Evolutionary conservation across 2,888 invertebrate species (phyloP), one percentile per base, ranked within the genome.

Genomic region (Nomada goodeniana): DNA sequence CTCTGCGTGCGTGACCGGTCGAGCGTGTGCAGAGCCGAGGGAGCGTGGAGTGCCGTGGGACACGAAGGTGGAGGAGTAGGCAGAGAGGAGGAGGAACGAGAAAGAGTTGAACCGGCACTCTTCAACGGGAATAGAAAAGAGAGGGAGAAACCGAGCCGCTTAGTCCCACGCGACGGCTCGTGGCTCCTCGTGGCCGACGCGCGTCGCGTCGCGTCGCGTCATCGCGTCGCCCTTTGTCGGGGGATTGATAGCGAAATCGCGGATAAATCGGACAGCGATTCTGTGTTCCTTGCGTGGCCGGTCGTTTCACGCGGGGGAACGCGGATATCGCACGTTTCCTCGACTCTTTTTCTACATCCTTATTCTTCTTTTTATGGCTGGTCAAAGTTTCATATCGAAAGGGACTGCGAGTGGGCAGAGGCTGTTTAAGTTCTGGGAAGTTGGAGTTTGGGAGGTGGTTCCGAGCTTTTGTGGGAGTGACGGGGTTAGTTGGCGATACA

Each of bases 131-230:
- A 52, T 60, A 71, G 20, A 36, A 65, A 23, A 63, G 82, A 77
- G 69, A 53, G 50, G 71, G 57, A 47, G 73, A 65, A 29, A 23
- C 18, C 23, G 67, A 82, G 75, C 76, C 52, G 81, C 83, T 86
- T 83, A 89, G 90, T 90, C 90, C 91, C 91, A 91, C 91, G 91
- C 91, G 91, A 90, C 91, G 91, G 91, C 91, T 91, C 91, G 91
- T 91, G 91, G 91, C 91, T 91, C 88, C 90, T 90, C 90, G 90
- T 90, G 90, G 89, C 89, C 82, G 77, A 78, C 77, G 78, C 91
- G 90, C 90, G 90, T 90, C 88, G 90, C 90, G 90, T 90, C 23
- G 23, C 23, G 23, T 23, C 88, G 88, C 84, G 86, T 82, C 86
- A 78, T 82, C 83, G 71, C 83, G 83, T 75, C 84, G 79, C 87